phyloP scores from a whole-genome alignment of 2,113 vertebrate genomes.

The Pollimyrus isidori region DNA sequence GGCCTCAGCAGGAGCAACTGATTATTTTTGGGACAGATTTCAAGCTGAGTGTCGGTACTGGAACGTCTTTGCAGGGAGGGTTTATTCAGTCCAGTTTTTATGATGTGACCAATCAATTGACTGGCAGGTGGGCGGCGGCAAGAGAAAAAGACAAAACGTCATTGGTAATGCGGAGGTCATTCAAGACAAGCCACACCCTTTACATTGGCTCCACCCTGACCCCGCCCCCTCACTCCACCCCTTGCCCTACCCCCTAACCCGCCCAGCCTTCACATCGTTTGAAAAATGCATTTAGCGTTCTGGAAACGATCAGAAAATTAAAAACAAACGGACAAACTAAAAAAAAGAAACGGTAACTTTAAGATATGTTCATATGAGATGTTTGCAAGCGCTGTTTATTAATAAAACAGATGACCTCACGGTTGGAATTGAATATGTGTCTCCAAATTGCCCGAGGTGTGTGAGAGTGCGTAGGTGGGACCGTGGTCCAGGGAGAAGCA shows the following conservation, averaged over 20 bases:
- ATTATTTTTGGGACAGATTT: not conserved
- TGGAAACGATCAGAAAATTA: not conserved
- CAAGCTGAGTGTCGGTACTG: not conserved
- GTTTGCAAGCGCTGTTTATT: not conserved
- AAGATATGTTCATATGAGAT: not conserved
- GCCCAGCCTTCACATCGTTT: not conserved
- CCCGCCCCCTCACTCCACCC: not conserved
- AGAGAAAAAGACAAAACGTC: not conserved
- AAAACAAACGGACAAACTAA: not conserved
- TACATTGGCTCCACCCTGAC: not conserved
- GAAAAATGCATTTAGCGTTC: not conserved
- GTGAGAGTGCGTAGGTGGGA: not conserved
- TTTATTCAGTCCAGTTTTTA: not conserved
- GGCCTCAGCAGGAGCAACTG: not conserved
- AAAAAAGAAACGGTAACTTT: not conserved
- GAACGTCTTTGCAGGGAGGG: not conserved
- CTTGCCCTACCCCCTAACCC: not conserved
- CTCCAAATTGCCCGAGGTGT: not conserved
- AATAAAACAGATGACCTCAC: not conserved
- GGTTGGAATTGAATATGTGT: too few species aligned
- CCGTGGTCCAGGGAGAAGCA: not conserved
- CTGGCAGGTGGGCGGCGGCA: not conserved
- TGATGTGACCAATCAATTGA: not conserved
- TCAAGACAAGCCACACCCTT: not conserved
- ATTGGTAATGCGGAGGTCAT: not conserved